Evolutionary conservation across 1,140 invertebrate species (phyloP).

Genomic region (Lepidotrigona ventralis): DNA sequence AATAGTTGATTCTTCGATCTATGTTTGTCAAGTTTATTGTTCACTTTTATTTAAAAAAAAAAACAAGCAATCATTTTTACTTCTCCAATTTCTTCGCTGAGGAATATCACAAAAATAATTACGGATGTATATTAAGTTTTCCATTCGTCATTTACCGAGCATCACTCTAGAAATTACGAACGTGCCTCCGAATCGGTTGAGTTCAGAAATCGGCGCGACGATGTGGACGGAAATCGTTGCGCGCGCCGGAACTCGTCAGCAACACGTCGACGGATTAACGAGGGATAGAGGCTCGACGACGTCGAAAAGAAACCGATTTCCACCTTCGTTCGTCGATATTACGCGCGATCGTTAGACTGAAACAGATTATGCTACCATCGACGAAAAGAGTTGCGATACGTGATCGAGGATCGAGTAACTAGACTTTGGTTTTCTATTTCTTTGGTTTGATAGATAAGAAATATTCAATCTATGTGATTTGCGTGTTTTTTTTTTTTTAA

Average conservation of each 20-base stretch:
- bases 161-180: too few relatives aligned
- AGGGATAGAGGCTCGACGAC: not conserved
- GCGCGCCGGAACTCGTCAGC: slow-evolving; percentile 21
- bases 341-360: slow-evolving; percentile 41
- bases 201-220: not conserved
- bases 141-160: too few relatives aligned
- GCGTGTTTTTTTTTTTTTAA: too few relatives aligned
- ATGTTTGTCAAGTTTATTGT: too few relatives aligned
- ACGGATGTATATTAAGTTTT: too few relatives aligned
- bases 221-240: slow-evolving; percentile 14
- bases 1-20: too few relatives aligned
- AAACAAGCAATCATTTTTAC: too few relatives aligned
- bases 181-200: not conserved
- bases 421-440: not conserved
- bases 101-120: too few relatives aligned
- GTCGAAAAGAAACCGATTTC: not conserved
- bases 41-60: too few relatives aligned
- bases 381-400: not conserved
- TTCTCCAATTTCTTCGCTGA: too few relatives aligned
- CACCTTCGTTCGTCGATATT: slow-evolving; percentile 37
- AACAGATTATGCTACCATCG: slow-evolving; percentile 20
- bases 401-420: not conserved
- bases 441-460: not conserved
- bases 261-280: slow-evolving; percentile 29
- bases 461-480: too few relatives aligned